Base-by-base conservation (phyloP, 2,113 vertebrate species). In the Setophaga coronata region DNA sequence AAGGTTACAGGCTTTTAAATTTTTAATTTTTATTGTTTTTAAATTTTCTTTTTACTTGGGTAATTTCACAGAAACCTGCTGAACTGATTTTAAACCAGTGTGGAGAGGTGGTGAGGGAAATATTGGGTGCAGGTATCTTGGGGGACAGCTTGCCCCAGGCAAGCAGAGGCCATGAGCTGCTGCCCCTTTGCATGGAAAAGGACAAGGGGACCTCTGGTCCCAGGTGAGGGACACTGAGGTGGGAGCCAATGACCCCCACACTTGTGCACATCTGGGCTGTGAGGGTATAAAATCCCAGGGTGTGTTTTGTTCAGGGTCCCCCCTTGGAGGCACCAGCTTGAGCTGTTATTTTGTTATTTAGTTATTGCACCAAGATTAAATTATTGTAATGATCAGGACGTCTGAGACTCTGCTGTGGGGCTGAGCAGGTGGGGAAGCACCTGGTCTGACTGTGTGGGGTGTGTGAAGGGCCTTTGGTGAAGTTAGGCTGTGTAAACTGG, bases 91-190 rank as follows among this genome's bases (percentile, higher is more conserved):
- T 50, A 31, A 70, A 5, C 1, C 6, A 40, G 14, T 33, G 14
- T 6, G 29, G 50, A 54, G 48, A 23, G 21, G 6, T 25, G 57
- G 8, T 45, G n/a, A 47, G 50, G 28, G 15, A 10, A 28, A 2
- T 4, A 2, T 2, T 25, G 38, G 20, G 10, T 29, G 6, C 15
- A 34, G 24, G 3, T 4, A 4, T 12, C 9, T 21, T 4, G 20
- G 20, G 45, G 16, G 8, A 38, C 31, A 61, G 36, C 28, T 53
- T 29, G 51, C 45, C 29, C 54, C 15, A 24, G 62, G n/a, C 26
- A 36, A 4, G 40, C 33, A 42, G 54, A 17, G 40, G 6, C 57
- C 14, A 3, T 7, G 58, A 65, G 2, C 12, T 56, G 33, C 31
- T 71, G 56, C 3, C 31, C 16, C 43, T 43, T 12, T 20, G 40